Conservation (phyloP, 2,113 vertebrate species). For the Indri indri region DNA sequence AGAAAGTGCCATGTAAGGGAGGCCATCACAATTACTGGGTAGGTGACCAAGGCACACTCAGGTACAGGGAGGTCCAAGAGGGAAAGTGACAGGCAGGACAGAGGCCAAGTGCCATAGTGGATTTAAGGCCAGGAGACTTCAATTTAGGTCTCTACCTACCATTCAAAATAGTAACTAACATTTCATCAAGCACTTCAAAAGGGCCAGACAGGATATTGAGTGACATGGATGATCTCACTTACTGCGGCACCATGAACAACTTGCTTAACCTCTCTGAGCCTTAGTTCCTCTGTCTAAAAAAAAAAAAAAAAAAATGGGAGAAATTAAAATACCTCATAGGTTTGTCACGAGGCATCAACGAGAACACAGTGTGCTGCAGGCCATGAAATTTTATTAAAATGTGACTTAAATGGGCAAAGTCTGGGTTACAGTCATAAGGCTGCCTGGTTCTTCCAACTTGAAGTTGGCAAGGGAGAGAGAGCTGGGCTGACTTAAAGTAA, state of each 20-base stretch:
- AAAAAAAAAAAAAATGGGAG: slow-evolving; percentile 32
- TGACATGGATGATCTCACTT: background rate
- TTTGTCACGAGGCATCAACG: background rate
- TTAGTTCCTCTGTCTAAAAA: background rate
- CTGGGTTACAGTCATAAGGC: background rate
- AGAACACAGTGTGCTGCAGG: background rate
- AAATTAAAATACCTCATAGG: background rate
- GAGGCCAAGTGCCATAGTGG: background rate
- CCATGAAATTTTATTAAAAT: background rate
- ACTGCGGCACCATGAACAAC: background rate
- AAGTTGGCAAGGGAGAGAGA: background rate
- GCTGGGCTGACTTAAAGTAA: background rate
- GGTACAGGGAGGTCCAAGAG: background rate
- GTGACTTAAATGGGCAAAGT: background rate
- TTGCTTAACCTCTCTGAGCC: background rate
- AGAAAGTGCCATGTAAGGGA: background rate
- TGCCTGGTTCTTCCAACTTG: background rate
- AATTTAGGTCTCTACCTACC: background rate
- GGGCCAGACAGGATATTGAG: background rate
- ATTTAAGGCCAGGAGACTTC: background rate
- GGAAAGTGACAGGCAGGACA: background rate
- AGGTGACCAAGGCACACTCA: background rate
- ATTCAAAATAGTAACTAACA: background rate
- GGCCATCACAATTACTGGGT: background rate
- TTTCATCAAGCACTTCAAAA: background rate